Evolutionary conservation across 2,113 vertebrate species (phyloP), one percentile per base, ranked within the genome.

Genomic region (Notarius quadriscutis): DNA sequence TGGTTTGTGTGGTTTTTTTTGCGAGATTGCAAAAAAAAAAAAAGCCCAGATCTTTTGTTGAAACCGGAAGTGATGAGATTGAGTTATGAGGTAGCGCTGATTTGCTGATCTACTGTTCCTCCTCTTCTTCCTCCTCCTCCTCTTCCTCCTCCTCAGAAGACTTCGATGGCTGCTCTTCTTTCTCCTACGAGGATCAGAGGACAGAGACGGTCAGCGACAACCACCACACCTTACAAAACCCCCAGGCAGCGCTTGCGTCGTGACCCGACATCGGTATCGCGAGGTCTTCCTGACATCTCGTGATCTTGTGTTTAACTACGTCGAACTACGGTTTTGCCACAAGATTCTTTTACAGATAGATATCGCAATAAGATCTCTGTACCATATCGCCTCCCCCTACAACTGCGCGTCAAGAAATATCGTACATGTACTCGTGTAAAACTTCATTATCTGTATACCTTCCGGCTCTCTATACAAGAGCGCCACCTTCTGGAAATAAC

Each of bases 141-240:
- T 97, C 96, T 80, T 97, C 97, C 87, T 97, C 97, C 92, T 98
- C 98, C 0, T 97, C 98, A 81, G 97, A 99, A 89, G 98, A 96
- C 94, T 98, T 97, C 63, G 98, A 97, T 85, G 97, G 95, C 91
- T 96, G 96, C 90, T 97, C 97, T 91, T 98, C 97, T 90, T 97
- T 97, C 94, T 97, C 96, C 97, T 98, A 93, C 0, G 62, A 78
- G 84, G 77, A 83, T 88, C 89, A 5, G 50, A 84, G 78, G 87
- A 1, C 0, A 20, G 17, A 63, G 10, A 63, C 2, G 10, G 5
- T 57, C 0, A 34, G 58, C 8, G 1, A n/a, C 10, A 25, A 67
- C 80, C 53, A 53, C 2, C 11, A 53, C 51, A 9, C 7, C 7
- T 53, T 41, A 41, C 41, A 41, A 41, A 41, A 41, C 41, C 41